Base-by-base conservation (phyloP, 2,888 invertebrate genomes). In the Acronicta alni region DNA sequence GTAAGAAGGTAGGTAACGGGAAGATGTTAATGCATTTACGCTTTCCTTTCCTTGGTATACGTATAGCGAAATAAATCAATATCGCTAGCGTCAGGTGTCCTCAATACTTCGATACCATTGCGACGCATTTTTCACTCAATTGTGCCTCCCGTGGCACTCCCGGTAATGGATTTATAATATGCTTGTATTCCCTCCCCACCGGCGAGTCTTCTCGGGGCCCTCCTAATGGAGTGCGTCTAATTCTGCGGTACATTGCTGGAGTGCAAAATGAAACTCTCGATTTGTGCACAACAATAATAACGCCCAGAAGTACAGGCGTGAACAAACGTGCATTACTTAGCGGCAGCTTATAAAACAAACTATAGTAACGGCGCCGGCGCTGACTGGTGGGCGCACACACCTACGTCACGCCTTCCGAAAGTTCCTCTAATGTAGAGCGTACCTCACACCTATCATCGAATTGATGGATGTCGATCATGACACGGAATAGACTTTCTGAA, bases 121-220 rank as follows among this genome's bases (percentile, higher is more conserved):
- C 53, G 41, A 20, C 56, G 53, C 59, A 37, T 54, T 67, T 61
- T 62, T 55, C 61, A 54, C 46, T 62, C 58, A 53, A 59, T 62
- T 51, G 57, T 72, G 39, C 52, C 41, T 37, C 46, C 35, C 26
- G 23, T 42, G 49, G 41, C 51, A 54, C 54, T 38, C 39, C 30
- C 57, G 53, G 64, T 67, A 78, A 75, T 73, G 75, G 76, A 57
- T 78, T 67, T 78, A 72, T 78, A 75, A 78, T 75, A 67, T 57
- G 43, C 57, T 42, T 55, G 20, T 54, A 30, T 37, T 16, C 49
- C 47, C 17, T 35, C 37, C 23, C 4, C 7, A 20, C 9, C 23
- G 14, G 45, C 8, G 17, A 20, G 14, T 20, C 14, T 45, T 32
- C 8, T 23, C 15, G n/a, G 38, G 57, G 54, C 32, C 9, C 37